Conservation (phyloP, 2,797 vertebrate species). For the Peromyscus eremicus region DNA sequence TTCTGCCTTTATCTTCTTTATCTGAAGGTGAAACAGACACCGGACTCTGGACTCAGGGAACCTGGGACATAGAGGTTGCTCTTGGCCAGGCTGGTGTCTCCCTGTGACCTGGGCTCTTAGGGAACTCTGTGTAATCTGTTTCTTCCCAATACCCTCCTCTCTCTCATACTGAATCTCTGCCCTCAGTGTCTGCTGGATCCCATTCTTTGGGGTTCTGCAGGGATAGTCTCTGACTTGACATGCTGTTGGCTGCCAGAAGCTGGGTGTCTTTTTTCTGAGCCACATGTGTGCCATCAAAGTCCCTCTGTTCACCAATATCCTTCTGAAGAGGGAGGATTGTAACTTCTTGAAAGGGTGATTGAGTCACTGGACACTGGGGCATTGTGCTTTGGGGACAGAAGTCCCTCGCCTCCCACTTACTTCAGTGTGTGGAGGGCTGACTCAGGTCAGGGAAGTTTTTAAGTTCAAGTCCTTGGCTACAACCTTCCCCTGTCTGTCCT, state of each 20-base stretch:
- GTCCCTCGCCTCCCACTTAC: background rate
- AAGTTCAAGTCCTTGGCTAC: background rate
- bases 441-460: no score
- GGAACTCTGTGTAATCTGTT: background rate
- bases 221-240: background rate
- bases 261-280: background rate
- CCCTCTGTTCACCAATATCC: background rate
- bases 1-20: background rate
- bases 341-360: background rate
- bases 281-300: accelerated
- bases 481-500: background rate
- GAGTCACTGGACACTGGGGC: background rate
- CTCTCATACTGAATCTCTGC: background rate
- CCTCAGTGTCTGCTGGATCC: background rate
- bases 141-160: background rate
- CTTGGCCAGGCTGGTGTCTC: background rate
- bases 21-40: background rate
- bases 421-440: background rate
- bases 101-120: accelerated
- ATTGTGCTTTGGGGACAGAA: background rate
- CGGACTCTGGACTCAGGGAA: background rate
- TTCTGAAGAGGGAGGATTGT: background rate
- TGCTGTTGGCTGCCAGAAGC: background rate
- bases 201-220: background rate
- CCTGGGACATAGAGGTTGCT: background rate